Conservation (phyloP, 2,797 vertebrate species). For the Dipus sagitta region DNA sequence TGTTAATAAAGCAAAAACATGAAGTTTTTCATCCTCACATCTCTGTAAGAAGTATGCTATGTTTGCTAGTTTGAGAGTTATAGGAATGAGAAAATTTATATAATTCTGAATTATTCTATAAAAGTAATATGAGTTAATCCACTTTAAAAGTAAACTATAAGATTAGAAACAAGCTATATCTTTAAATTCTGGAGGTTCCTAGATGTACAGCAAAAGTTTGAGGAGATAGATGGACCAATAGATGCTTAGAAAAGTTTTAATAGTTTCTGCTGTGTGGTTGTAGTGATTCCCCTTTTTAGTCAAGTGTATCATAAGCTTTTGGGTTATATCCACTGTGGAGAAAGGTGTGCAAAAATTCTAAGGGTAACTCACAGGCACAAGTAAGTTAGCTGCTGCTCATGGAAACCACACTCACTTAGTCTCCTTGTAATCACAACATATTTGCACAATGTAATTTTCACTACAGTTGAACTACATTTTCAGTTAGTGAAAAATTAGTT, state of each 20-base stretch:
- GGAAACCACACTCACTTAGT: background rate
- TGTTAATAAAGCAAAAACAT: conserved; percentile 32
- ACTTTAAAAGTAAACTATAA: background rate
- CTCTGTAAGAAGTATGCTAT: background rate
- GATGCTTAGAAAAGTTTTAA: background rate
- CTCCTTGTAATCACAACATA: background rate
- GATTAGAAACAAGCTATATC: background rate
- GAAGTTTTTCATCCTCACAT: background rate
- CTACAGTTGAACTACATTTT: conserved; percentile 16
- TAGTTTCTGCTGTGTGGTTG: background rate
- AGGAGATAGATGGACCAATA: background rate
- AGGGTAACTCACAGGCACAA: background rate
- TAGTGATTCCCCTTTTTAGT: background rate
- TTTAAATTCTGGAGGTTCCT: background rate
- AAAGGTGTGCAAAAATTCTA: background rate
- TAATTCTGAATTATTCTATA: background rate
- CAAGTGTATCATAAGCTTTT: background rate
- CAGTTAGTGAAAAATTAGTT: background rate
- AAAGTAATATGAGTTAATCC: background rate
- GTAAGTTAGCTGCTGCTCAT: background rate
- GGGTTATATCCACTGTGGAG: background rate
- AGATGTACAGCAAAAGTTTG: background rate
- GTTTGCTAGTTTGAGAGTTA: background rate
- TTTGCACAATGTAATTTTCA: background rate
- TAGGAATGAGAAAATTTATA: background rate